phyloP scores from a whole-genome alignment of 2,888 invertebrate genomes.

The Stenotaenia linearis region DNA sequence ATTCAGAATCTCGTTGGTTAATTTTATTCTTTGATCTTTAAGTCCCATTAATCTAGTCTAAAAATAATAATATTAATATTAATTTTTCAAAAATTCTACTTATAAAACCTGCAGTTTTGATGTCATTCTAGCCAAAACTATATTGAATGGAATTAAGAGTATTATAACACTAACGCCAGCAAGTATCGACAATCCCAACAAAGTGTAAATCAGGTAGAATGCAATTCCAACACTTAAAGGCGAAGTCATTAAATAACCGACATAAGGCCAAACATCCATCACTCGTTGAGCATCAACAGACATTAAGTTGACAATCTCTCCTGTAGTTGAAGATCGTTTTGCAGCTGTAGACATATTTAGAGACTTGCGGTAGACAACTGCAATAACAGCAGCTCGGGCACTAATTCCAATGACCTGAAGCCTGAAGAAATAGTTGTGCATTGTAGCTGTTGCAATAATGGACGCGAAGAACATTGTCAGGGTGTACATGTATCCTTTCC shows the following conservation, averaged over 20 bases:
- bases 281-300: constrained; percentile 39
- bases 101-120: constrained; percentile 9
- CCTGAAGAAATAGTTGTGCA: constrained; percentile 49
- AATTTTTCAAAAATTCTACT: neutral
- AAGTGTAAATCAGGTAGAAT: constrained; percentile 48
- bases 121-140: neutral
- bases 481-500: constrained; percentile 51
- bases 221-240: constrained; percentile 22
- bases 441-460: constrained; percentile 46
- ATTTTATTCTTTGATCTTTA: constrained; percentile 86
- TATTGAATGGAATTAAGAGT: constrained; percentile 43
- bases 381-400: constrained; percentile 44
- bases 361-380: constrained; percentile 50
- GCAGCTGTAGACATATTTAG: constrained; percentile 71
- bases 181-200: constrained; percentile 50
- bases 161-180: constrained; percentile 51
- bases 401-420: constrained; percentile 49
- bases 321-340: constrained; percentile 57
- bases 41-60: constrained; percentile 62
- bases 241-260: neutral
- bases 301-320: constrained; percentile 43
- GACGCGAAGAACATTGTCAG: constrained; percentile 47
- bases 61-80: neutral
- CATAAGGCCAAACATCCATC: constrained; percentile 18
- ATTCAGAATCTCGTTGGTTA: constrained; percentile 81